Evolutionary conservation across 2,113 vertebrate species (phyloP), one percentile per base, ranked within the genome.

Genomic region (Gnathonemus echidnorhynchus): DNA sequence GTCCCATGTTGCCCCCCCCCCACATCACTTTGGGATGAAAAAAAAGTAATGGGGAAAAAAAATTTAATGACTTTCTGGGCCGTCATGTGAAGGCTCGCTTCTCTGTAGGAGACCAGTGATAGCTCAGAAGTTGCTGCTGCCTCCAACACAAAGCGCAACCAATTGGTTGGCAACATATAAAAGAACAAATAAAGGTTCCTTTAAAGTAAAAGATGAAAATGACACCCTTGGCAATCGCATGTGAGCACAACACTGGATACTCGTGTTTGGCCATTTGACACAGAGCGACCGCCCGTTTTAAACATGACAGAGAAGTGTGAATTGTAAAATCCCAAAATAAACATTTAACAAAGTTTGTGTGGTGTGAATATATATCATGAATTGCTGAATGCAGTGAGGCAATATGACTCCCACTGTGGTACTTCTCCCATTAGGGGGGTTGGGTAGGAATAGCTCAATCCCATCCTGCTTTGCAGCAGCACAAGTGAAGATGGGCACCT

Each of bases 11-110:
- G 56, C 62, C 31, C 53, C 31, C 53, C 56, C 50, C 35, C 49
- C 35, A 58, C 89, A 85, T 85, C 77, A 58, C 89, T 31, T 45
- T 85, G 50, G 87, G 62, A 10, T 39, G 11, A 87, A 58, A 83
- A 50, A 45, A 56, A 24, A 48, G 21, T 77, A 84, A 53, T 45
- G 56, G 58, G 62, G 5, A 53, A 87, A 77, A 77, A 90, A 74
- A 90, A 88, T 62, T 39, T 85, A 86, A 89, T 91, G 80, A 91
- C 88, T 89, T 89, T 49, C 66, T 58, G 86, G 85, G 89, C 31
- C 48, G 21, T 74, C n/a, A 11, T 48, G 46, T 77, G 48, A 80
- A 80, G 52, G 35, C 39, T 24, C 5, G 31, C 48, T 31, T 87
- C 70, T 42, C 52, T 24, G 49, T 46, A 56, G 31, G 70, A 46